phyloP scores from a whole-genome alignment of 1,140 invertebrate genomes.

The Drosophila melanica region DNA sequence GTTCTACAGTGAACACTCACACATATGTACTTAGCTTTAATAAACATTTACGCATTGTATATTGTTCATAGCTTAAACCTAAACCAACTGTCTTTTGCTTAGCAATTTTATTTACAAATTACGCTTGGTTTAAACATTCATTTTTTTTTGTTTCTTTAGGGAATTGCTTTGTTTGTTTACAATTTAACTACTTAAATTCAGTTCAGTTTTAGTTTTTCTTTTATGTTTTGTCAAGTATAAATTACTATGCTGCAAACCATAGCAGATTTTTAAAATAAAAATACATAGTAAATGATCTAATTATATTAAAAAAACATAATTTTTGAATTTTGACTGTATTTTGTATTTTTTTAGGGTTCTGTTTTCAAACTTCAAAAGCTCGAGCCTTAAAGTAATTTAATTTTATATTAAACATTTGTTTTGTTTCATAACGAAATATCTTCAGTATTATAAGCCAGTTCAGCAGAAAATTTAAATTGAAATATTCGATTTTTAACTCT shows the following conservation, averaged over 20 bases:
- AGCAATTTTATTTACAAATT: constrained; percentile 70
- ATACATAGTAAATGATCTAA: too few species aligned
- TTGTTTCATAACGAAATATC: too few species aligned
- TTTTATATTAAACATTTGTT: too few species aligned
- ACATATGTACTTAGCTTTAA: constrained; percentile 25
- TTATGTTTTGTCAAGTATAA: constrained; percentile 13
- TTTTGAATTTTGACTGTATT: too few species aligned
- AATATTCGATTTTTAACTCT: too few species aligned
- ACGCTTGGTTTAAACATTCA: constrained; percentile 3
- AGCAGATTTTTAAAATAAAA: too few species aligned
- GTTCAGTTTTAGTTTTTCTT: constrained; percentile 59
- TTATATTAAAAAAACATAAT: too few species aligned
- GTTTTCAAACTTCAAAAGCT: too few species aligned
- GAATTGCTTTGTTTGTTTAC: constrained; percentile 56
- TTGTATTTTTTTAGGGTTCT: too few species aligned
- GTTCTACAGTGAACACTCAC: constrained; percentile 5
- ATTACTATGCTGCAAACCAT: constrained; percentile 5
- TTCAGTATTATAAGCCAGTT: too few species aligned
- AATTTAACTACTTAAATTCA: constrained; percentile 73
- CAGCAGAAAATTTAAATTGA: too few species aligned
- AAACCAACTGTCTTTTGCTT: constrained; percentile 41
- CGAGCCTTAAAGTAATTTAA: too few species aligned
- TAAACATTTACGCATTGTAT: constrained; percentile 49
- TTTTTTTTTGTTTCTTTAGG: constrained; percentile 16
- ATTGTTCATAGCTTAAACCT: constrained; percentile 51